Percentiles rank a stretch among this genome's conserved stretches.
These are phyloP conservation scores for Nasonia giraulti DNA, from an alignment of 1,140 invertebrate genomes.

Conservation along the genomic window DNA sequence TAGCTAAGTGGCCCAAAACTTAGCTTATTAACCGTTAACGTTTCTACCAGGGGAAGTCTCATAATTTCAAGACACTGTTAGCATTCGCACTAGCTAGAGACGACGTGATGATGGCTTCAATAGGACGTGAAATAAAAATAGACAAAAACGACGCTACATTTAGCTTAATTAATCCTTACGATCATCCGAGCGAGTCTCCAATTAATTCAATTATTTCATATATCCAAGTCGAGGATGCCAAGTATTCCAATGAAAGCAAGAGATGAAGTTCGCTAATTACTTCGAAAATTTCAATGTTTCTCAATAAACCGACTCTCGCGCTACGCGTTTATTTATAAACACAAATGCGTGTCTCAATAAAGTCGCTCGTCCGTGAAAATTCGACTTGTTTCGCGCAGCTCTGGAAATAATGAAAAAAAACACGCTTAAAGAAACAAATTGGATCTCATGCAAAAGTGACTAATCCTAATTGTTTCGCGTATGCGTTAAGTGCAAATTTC, in stretches of 20 bases:
- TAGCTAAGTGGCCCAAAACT: too few species aligned
- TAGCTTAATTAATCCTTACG: conserved; percentile 31
- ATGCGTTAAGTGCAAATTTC: too few species aligned
- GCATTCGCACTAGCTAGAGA: not conserved
- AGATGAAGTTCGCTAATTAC: conserved; percentile 24
- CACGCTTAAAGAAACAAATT: too few species aligned
- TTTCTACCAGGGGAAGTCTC: too few species aligned
- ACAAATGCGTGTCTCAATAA: conserved; percentile 17
- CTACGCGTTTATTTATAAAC: conserved; percentile 5
- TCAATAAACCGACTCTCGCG: not conserved
- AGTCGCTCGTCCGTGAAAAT: not conserved
- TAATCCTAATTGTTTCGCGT: too few species aligned
- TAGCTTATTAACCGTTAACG: too few species aligned
- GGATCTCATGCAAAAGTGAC: too few species aligned
- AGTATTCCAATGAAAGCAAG: conserved; percentile 4
- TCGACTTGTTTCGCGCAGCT: not conserved
- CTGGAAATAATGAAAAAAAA: not conserved
- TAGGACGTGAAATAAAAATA: conserved; percentile 28
- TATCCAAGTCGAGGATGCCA: not conserved
- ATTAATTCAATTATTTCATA: conserved; percentile 44
- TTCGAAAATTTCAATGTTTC: conserved; percentile 29
- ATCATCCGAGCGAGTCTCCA: not conserved
- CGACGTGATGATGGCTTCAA: conserved; percentile 20
- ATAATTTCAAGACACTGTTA: conserved; percentile 16
- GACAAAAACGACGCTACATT: conserved; percentile 32